Evolutionary conservation across 2,888 invertebrate genomes (phyloP), one percentile per base, ranked within the genome.

Genomic region (Cheilosia scutellata): DNA sequence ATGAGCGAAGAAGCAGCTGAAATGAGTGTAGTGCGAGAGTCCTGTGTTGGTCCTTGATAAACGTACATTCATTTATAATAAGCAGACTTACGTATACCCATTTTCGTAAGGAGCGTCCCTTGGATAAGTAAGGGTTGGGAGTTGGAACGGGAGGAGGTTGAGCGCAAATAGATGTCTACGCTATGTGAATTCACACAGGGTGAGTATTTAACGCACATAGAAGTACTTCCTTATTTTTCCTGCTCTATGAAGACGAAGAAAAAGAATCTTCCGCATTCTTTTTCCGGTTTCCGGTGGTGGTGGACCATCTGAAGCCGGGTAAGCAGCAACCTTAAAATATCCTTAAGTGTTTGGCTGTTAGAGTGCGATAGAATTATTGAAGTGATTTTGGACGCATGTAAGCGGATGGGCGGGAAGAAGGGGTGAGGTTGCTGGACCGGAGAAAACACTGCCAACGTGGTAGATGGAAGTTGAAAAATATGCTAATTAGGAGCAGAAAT

Each of bases 1-100:
- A 57, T 33, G 60, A 40, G 55, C 51, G 63, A 82, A 65, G 82
- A 53, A 70, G 68, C 58, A 51, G 55, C 40, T 29, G 40, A 49
- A 53, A 31, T 65, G 65, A 63, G 57, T 70, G 65, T 72, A 82
- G 82, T 62, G 72, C 72, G 71, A 72, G 86, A 62, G 76, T 77
- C 77, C 82, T 82, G 86, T 72, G 76, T 72, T 77, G 77, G 86
- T 74, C 82, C 82, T 82, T 86, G 82, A 77, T 86, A 86, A 86
- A 86, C 86, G 86, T 76, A 77, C 82, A 77, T 82, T 82, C 82
- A 86, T 86, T 86, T 82, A 86, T 86, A 86, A 86, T 82, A 86
- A 86, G 82, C 72, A 86, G 86, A 86, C 82, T 72, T 78, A 78
- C 82, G 68, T 82, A 86, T 86, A 82, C 76, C 86, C 86, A 86